Evolutionary conservation across 2,113 vertebrate genomes (phyloP), one percentile per base, ranked within the genome.

Genomic region (Spea bombifrons): DNA sequence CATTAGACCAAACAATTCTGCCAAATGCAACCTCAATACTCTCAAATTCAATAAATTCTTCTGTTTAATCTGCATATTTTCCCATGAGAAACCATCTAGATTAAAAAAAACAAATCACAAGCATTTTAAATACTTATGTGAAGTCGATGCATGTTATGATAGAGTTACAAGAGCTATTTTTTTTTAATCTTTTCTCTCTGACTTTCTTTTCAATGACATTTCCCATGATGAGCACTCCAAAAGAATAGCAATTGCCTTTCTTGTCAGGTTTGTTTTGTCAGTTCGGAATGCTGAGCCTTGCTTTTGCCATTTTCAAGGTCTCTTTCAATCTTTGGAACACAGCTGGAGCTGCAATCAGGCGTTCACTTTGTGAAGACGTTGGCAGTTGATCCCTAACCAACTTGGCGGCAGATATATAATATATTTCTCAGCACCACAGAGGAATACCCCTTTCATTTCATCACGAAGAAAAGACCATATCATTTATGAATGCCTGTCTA

Each of bases 281-380:
- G 86, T 75, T 88, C 86, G 74, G 86, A 87, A 87, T 80, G 67
- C 84, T 83, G 84, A 85, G 84, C 86, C 87, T 89, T 84, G 84
- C 88, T 85, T 30, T 90, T 88, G 86, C 85, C 88, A 87, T 89
- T 90, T 89, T 85, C 88, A 88, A 91, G 90, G 88, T 90, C 87
- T 88, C 85, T 92, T 89, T 90, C 86, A 91, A 86, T 87, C 77
- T 86, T 84, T 82, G 84, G 84, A 86, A 89, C 90, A 83, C 89
- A 91, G 89, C 87, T 89, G 86, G 87, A 0, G 30, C 86, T 90
- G 90, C 88, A 85, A 85, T 91, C 89, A 88, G 84, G 83, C 86
- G 86, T 85, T 90, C 84, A 88, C 74, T 87, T 86, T 59, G 12
- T 86, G 87, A 90, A 89, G 87, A 86, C 86, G 83, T 83, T 86